Percentiles rank a stretch among this genome's conserved stretches.
Evolutionary conservation across 2,113 vertebrate species (phyloP).

Genomic region (Gobiocypris rarus): DNA sequence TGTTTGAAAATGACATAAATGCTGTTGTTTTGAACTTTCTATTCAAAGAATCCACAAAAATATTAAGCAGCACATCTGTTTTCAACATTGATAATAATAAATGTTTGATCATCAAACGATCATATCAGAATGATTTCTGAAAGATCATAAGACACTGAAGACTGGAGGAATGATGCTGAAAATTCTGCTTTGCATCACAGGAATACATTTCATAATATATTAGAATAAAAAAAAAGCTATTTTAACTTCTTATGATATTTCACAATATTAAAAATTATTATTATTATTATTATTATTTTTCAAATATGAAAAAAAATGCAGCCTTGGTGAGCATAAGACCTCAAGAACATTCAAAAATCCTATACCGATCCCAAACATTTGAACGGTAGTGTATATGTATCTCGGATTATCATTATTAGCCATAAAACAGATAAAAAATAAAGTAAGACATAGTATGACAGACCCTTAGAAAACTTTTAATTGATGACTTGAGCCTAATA

Average conservation of each 20-base stretch:
- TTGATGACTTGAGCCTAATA: slow-evolving; percentile 1
- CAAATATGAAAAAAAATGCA: no score
- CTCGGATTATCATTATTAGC: neutral
- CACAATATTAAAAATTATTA: no score
- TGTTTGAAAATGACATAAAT: no score
- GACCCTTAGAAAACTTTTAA: neutral
- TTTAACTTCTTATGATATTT: neutral
- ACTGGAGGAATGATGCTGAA: neutral
- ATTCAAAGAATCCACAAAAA: neutral
- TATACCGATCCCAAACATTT: neutral
- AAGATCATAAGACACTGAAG: neutral
- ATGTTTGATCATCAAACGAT: neutral
- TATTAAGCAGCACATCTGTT: neutral
- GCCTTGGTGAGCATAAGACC: neutral
- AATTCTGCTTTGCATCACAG: neutral
- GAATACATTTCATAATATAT: neutral
- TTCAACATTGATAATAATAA: neutral
- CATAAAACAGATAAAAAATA: neutral
- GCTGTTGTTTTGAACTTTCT: no score
- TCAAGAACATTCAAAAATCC: neutral
- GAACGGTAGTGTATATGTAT: neutral
- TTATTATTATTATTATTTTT: no score
- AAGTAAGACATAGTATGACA: neutral
- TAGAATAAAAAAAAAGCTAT: neutral
- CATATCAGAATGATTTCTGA: neutral